Base-by-base conservation (phyloP, 2,113 vertebrate genomes). In the Eolophus roseicapilla region DNA sequence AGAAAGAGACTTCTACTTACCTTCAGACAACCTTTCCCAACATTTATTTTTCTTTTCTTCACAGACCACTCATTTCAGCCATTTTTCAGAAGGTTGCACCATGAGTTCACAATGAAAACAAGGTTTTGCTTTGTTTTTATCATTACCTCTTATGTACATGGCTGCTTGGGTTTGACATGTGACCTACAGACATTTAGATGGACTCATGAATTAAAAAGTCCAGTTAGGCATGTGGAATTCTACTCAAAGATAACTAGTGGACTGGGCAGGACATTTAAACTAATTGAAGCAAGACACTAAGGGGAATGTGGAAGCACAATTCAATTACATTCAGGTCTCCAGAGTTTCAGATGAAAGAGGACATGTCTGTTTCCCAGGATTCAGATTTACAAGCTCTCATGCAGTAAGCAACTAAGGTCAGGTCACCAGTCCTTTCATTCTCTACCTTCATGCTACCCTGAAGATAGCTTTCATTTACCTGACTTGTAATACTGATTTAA, bases 141-240 rank as follows among this genome's bases (percentile, higher is more conserved):
- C 4, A 10, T 49, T 33, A 10, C 10, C 8, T 24, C 23, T 52
- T 33, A 5, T 6, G 4, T 29, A 35, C 10, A 11, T 43, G 18
- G 11, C 8, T 44, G 4, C 16, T 29, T 41, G 14, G 1, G 4
- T 65, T 59, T 1, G 1, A 6, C 33, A 39, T 31, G 5, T 46
- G 50, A 50, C 37, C 20, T 31, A 46, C 13, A 53, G 29, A 28
- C 17, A 78, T 27, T 65, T 52, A 59, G 27, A 13, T 59, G 19
- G 20, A 63, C 6, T 49, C 13, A 12, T 37, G 37, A 13, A 37
- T 20, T 4, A 8, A 24, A 41, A 14, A 68, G n/a, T 37, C 16
- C 41, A 86, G 41, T 29, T 15, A 75, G 27, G 13, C 49, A 44
- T 21, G 41, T 57, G 41, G 27, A 76, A 82, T n/a, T 10, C 10